phyloP scores from a whole-genome alignment of 2,888 invertebrate genomes.

The Mylabris sibirica region DNA sequence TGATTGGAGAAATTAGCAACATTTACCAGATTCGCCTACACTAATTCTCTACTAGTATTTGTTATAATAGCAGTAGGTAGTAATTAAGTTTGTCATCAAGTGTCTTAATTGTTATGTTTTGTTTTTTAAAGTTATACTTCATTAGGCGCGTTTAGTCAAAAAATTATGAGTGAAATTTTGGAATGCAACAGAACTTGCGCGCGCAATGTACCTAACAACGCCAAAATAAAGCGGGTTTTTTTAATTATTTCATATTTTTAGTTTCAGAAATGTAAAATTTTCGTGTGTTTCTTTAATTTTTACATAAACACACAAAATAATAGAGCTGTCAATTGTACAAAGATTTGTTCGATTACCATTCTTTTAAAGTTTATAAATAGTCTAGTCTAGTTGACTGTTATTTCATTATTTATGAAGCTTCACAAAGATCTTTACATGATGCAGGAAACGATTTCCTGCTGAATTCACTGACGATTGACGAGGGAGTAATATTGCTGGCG shows the following conservation, averaged over 20 bases:
- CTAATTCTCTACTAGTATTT: too few relatives aligned
- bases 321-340: conserved; percentile 4
- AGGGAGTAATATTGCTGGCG: conserved; percentile 7
- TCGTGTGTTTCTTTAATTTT: too few relatives aligned
- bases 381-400: neutral
- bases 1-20: neutral
- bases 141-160: too few relatives aligned
- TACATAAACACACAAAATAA: too few relatives aligned
- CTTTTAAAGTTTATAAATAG: conserved; percentile 6
- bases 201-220: too few relatives aligned
- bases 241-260: too few relatives aligned
- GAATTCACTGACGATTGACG: conserved; percentile 13
- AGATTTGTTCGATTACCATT: conserved; percentile 11
- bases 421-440: conserved; percentile 3
- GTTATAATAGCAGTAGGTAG: neutral
- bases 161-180: too few relatives aligned
- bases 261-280: too few relatives aligned
- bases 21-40: neutral
- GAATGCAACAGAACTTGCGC: too few relatives aligned
- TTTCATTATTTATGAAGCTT: neutral
- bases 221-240: too few relatives aligned
- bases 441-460: conserved; percentile 12
- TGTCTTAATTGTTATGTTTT: too few relatives aligned
- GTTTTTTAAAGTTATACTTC: too few relatives aligned
- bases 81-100: neutral